These are phyloP conservation scores for Centropristis striata DNA, from an alignment of 2,113 vertebrate genomes.

Conservation along the genomic window DNA sequence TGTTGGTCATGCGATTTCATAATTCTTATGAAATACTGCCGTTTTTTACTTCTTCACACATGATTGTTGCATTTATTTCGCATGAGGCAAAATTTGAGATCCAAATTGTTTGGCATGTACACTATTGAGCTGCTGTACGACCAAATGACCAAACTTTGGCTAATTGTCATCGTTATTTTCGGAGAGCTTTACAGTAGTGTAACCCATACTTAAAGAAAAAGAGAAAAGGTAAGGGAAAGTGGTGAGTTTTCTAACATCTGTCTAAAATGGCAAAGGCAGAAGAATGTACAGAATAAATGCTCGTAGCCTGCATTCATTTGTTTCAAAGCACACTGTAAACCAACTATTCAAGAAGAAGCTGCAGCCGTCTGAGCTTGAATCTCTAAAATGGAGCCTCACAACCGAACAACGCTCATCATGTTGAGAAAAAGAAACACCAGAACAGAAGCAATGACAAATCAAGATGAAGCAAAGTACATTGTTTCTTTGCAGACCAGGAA, in stretches of 20 bases:
- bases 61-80: constrained; percentile 55
- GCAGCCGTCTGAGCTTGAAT: constrained; percentile 26
- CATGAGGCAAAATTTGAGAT: constrained; percentile 31
- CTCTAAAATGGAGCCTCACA: constrained; percentile 65
- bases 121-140: constrained; percentile 9
- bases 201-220: constrained; percentile 35
- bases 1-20: constrained; percentile 31
- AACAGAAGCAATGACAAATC: constrained; percentile 71
- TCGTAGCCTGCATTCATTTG: constrained; percentile 39
- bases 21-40: constrained; percentile 23
- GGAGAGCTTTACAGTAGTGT: constrained; percentile 35
- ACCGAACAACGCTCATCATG: constrained; percentile 54
- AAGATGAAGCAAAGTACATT: constrained; percentile 78
- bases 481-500: constrained; percentile 75
- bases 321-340: constrained; percentile 43
- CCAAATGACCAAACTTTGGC: constrained; percentile 19
- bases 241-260: constrained; percentile 31
- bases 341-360: constrained; percentile 49
- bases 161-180: not conserved
- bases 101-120: constrained; percentile 41
- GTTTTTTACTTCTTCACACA: constrained; percentile 33
- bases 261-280: constrained; percentile 38
- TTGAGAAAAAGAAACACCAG: constrained; percentile 55
- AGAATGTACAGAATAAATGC: constrained; percentile 42
- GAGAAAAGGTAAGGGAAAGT: constrained; percentile 34